Evolutionary conservation across 2,888 invertebrate genomes (phyloP), one percentile per base, ranked within the genome.

Genomic region (Amitus sp.): DNA sequence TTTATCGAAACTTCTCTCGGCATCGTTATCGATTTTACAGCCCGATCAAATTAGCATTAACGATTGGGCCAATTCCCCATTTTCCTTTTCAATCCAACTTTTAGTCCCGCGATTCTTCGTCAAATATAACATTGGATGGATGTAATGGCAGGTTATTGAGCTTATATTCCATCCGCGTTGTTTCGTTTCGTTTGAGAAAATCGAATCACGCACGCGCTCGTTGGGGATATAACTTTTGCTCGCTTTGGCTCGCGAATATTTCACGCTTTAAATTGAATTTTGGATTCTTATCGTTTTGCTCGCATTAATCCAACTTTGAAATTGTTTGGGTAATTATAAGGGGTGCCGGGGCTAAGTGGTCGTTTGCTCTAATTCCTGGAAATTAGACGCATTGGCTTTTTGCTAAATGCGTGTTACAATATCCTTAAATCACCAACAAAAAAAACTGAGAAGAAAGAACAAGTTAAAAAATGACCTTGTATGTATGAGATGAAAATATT

Each of bases 291-390:
- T 46, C 42, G 5, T 20, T 20, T 23, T 49, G 39, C 54, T 55
- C 45, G n/a, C 30, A 2, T 39, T 57, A 62, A 62, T 62, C 56
- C 39, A 49, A n/a, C n/a, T n/a, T n/a, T n/a, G n/a, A n/a, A n/a
- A n/a, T n/a, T n/a, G n/a, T n/a, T n/a, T n/a, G n/a, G n/a, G n/a
- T n/a, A n/a, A n/a, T n/a, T n/a, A n/a, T n/a, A n/a, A n/a, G n/a
- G n/a, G n/a, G n/a, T n/a, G n/a, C n/a, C n/a, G n/a, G n/a, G n/a
- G n/a, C n/a, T n/a, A n/a, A n/a, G n/a, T n/a, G n/a, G n/a, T n/a
- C n/a, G n/a, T n/a, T n/a, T n/a, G n/a, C n/a, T n/a, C n/a, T n/a
- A n/a, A n/a, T n/a, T n/a, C n/a, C n/a, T n/a, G n/a, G n/a, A n/a
- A n/a, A n/a, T n/a, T n/a, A n/a, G n/a, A n/a, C n/a, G n/a, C n/a